Percentiles rank a stretch among this genome's conserved stretches.
Conservation (phyloP, 2,888 invertebrate species). For the Leucophenga montana region DNA sequence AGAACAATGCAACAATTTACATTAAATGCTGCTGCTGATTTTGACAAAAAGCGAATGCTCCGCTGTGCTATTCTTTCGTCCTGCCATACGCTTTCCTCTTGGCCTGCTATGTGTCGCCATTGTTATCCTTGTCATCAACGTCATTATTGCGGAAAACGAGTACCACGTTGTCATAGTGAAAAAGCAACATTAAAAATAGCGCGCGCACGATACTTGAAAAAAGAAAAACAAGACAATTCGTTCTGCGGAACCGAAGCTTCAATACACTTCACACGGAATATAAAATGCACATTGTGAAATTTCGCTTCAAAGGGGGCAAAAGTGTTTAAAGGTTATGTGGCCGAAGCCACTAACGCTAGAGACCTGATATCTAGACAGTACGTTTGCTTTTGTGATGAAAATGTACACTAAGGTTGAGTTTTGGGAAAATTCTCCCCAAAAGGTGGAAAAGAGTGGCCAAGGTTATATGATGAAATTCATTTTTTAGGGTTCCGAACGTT, state of each 20-base stretch:
- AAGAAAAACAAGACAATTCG: neutral
- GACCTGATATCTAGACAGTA: too few relatives aligned
- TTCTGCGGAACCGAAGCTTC: too few relatives aligned
- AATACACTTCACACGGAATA: neutral
- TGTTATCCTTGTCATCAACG: neutral
- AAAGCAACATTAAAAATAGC: neutral
- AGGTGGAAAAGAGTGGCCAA: too few relatives aligned
- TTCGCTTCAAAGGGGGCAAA: too few relatives aligned
- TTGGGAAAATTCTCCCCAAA: too few relatives aligned
- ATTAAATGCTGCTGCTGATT: conserved; percentile 53
- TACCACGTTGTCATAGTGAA: neutral
- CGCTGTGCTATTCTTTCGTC: neutral
- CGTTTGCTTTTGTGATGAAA: too few relatives aligned
- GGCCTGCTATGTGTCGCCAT: conserved; percentile 11
- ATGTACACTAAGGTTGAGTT: too few relatives aligned
- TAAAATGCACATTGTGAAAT: too few relatives aligned
- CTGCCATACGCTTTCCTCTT: neutral
- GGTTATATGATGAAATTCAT: too few relatives aligned
- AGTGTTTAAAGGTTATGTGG: too few relatives aligned
- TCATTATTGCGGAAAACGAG: conserved; percentile 2
- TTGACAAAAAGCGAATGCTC: conserved; percentile 7
- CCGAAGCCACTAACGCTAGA: too few relatives aligned
- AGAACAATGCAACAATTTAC: conserved; percentile 60
- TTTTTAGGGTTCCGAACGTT: too few relatives aligned
- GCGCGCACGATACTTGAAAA: neutral